Base-by-base conservation (phyloP, 2,888 invertebrate genomes). In the Diploptera punctata region DNA sequence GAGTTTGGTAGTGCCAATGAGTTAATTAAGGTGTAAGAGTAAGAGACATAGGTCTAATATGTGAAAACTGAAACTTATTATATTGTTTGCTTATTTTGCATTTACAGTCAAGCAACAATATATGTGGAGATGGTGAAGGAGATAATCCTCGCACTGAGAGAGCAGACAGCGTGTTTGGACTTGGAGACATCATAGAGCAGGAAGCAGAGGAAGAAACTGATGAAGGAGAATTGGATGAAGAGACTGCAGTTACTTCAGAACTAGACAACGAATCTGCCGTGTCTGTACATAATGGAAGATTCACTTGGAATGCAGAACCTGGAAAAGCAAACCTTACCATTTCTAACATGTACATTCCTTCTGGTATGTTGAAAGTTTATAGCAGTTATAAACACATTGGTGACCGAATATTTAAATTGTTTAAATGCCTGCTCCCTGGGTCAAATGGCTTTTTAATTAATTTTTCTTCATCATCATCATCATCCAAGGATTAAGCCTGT, bases 221-320 rank as follows among this genome's bases (percentile, higher is more conserved):
- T 9, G 76, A 67, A 9, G 57, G 38, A 3, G 76, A 76, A 62
- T 29, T 62, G 10, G 76, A 74, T 10, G 73, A 68, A 19, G 75
- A 75, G 18, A 68, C 44, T 44, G 7, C 24, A 24, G 24, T 4
- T 3, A 26, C 1, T 21, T 5, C 10, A 16, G 65, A 65, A 24
- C 13, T 29, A n/a, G 13, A 19, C 3, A 73, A 69, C 1, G 72
- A 77, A 49, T 74, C 70, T 2, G 60, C 70, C 4, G 73, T 80
- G 1, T 73, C 77, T 2, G 77, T 76, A 10, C 76, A 80, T 26
- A 76, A 75, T 21, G 80, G 81, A 1, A 81, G 82, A 13, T 88
- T 87, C 77, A 84, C 85, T 13, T 87, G 88, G 86, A 86, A 85
- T 47, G 73, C 74, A 0, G 79, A 77, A 16, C 19, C 1, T 54